Base-by-base conservation (phyloP, 2,888 invertebrate genomes). In the Pachydiplax longipennis region DNA sequence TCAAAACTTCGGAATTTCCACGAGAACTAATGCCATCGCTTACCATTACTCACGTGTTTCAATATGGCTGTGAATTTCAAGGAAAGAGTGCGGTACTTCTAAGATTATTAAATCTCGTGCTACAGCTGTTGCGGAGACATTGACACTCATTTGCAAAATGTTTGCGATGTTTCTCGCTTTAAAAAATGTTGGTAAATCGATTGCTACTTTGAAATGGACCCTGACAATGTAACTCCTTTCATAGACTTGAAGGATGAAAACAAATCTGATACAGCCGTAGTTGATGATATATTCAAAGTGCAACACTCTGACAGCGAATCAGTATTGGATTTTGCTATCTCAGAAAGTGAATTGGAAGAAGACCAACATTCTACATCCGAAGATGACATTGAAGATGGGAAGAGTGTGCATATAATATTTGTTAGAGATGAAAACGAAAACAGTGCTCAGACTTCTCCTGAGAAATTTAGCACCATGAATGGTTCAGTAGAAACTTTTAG, bases 371-470 rank as follows among this genome's bases (percentile, higher is more conserved):
- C 83, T 4, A 15, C 18, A 22, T 18, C 83, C 15, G 31, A 18
- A 22, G 83, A 58, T 10, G 83, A 83, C 5, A 15, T 53, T 35
- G 58, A 53, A 25, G 35, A 31, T n/a, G 58, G 48, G 35, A 83
- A 83, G 12, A 83, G 83, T 58, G 83, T 83, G 1, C 83, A 83
- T 53, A 83, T 83, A 58, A 83, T 83, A 31, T 83, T 83, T 83
- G 53, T 83, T 48, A 83, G 53, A 53, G 53, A 53, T 31, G 83
- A 83, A 25, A 48, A 58, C 35, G 83, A 83, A 58, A 53, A 10
- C 58, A 58, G 58, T 35, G 83, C 18, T 53, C 48, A 58, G 15
- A 58, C 58, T 58, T n/a, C n/a, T n/a, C 22, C 48, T 81, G 22
- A 81, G 10, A 58, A 58, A 18, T 31, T 35, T n/a, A 35, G 83